Evolutionary conservation across 2,113 vertebrate genomes (phyloP), one percentile per base, ranked within the genome.

Genomic region (Colossoma macropomum): DNA sequence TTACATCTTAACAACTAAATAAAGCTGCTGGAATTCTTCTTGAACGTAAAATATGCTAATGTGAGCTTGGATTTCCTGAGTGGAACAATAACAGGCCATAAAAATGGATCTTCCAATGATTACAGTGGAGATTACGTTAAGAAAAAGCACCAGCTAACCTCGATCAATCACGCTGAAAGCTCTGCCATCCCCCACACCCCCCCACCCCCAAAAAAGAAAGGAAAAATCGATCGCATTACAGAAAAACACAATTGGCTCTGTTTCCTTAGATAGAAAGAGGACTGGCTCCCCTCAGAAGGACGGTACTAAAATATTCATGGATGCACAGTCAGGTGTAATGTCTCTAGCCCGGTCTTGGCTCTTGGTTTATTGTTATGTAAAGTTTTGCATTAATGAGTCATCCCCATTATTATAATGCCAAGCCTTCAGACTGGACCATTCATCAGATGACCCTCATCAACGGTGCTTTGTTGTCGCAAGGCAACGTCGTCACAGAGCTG

Each of bases 151-250:
- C 4, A 19, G 41, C 48, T 80, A 60, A 86, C 75, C 32, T 28
- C 66, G 52, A 65, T 83, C 81, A 56, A 56, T 75, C 71, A 54
- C 59, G 60, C 56, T 21, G 79, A 88, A 69, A 79, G 82, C 80
- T 83, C 69, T 19, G 30, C 76, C 66, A 80, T 30, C 0, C 0
- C 66, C 82, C 83, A 84, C 85, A 78, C 77, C 59, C 81, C 84
- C 85, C 86, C n/a, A n/a, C n/a, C n/a, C n/a, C n/a, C n/a, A n/a
- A n/a, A n/a, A n/a, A n/a, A 77, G 28, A 41, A 84, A 79, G 84
- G 86, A 60, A 91, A 92, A 92, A 93, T 93, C 91, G 88, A 93
- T 93, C 90, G 30, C 70, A 82, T 85, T 90, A 86, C 91, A 72
- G 62, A 48, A 73, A 62, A 83, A 84, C 30, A 74, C 87, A 87